phyloP scores from a whole-genome alignment of 2,113 vertebrate genomes.

The Embiotoca jacksoni region DNA sequence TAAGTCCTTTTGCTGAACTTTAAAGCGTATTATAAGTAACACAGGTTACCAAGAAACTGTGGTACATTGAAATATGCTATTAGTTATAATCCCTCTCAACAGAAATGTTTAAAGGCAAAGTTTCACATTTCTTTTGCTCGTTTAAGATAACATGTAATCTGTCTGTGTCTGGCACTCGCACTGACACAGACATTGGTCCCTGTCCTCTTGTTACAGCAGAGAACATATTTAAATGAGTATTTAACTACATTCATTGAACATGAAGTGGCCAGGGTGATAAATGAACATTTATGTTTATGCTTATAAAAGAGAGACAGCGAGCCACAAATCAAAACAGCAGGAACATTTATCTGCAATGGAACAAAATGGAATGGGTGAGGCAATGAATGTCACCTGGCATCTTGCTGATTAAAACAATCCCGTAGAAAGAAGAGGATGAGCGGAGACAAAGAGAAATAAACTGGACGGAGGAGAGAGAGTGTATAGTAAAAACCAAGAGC shows the following conservation, averaged over 20 bases:
- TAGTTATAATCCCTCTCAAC: background rate
- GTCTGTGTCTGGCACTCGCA: background rate
- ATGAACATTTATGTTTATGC: slow-evolving; percentile 69
- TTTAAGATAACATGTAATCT: background rate
- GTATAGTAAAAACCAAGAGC: slow-evolving; percentile 52
- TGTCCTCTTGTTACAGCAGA: slow-evolving; percentile 31
- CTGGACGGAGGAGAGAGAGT: slow-evolving; percentile 36
- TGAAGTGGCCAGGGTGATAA: slow-evolving; percentile 64
- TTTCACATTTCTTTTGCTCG: background rate
- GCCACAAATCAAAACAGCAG: slow-evolving; percentile 71
- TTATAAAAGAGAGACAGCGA: slow-evolving; percentile 61
- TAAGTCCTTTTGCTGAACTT: background rate
- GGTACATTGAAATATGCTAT: background rate
- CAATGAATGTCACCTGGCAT: slow-evolving; percentile 73
- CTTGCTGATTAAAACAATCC: slow-evolving; percentile 73
- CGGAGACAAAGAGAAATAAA: slow-evolving; percentile 53
- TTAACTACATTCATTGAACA: slow-evolving; percentile 74
- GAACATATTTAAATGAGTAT: slow-evolving; percentile 81
- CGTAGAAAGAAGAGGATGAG: slow-evolving; percentile 38
- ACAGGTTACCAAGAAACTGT: background rate
- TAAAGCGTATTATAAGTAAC: background rate
- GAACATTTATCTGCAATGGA: slow-evolving; percentile 52
- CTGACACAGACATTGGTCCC: slow-evolving; percentile 29
- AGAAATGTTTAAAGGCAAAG: background rate
- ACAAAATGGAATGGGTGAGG: slow-evolving; percentile 57